Percentiles rank a stretch among this genome's conserved stretches.
phyloP scores from a whole-genome alignment of 2,797 vertebrate genomes.

The Tiaroga cobitis region DNA sequence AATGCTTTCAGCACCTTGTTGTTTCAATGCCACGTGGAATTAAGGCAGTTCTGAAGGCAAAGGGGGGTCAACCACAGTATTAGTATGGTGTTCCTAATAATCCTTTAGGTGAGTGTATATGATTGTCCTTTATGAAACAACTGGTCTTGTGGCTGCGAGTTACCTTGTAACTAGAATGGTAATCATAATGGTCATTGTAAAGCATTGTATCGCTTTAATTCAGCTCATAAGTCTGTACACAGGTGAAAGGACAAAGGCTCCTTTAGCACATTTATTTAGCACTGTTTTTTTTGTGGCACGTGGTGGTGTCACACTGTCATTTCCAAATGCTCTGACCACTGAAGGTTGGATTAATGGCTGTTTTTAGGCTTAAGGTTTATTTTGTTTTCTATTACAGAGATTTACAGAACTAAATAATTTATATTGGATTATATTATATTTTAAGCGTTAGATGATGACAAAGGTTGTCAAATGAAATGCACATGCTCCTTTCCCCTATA shows the following conservation, averaged over 20 bases:
- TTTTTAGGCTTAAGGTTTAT: neutral
- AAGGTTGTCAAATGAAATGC: neutral
- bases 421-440: neutral
- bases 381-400: conserved; percentile 3
- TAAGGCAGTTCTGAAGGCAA: no score
- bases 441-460: neutral
- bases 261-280: conserved; percentile 59
- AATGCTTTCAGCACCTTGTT: no score
- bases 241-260: conserved; percentile 37
- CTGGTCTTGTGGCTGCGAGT: neutral
- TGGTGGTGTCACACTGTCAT: neutral
- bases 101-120: no score
- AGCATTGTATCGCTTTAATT: neutral
- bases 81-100: no score
- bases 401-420: neutral
- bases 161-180: conserved; percentile 1
- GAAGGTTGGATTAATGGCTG: neutral
- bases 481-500: neutral
- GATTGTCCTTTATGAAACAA: conserved; percentile 1
- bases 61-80: no score
- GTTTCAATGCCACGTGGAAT: no score
- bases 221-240: conserved; percentile 7
- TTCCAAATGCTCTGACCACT: neutral
- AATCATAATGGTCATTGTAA: neutral
- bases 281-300: neutral